phyloP scores from a whole-genome alignment of 2,113 vertebrate genomes.

The Chlamydotis undulata region DNA sequence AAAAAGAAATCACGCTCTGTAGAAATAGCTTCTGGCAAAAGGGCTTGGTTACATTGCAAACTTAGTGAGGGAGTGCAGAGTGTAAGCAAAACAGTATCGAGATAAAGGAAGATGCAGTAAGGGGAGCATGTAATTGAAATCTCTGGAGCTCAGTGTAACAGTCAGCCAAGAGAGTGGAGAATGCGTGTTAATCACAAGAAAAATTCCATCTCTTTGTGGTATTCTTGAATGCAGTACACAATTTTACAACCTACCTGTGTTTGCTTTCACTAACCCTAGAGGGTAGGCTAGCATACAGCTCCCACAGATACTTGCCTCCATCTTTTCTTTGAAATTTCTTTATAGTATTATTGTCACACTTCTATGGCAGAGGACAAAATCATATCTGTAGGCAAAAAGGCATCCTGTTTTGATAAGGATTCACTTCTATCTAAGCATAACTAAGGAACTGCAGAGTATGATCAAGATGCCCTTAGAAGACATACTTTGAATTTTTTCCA shows the following conservation, averaged over 20 bases:
- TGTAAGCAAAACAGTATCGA: not conserved
- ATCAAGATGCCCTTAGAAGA: not conserved
- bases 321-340: not conserved
- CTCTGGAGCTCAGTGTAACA: not conserved
- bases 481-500: not conserved
- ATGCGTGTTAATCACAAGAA: not conserved
- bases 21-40: not conserved
- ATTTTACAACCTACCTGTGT: not conserved
- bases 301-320: not conserved
- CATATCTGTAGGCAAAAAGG: not conserved
- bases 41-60: not conserved
- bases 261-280: not conserved
- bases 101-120: not conserved
- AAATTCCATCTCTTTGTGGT: not conserved
- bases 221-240: not conserved
- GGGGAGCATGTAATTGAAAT: not conserved
- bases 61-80: not conserved
- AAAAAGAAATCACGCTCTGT: not conserved
- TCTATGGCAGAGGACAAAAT: not conserved
- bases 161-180: not conserved
- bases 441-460: not conserved
- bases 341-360: accelerated
- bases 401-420: not conserved
- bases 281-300: not conserved
- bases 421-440: not conserved